Evolutionary conservation across 35 echinoderm and acorn worm species (phyloP), one percentile per base, ranked within the genome.

Genomic region (Chiridota heheva): DNA sequence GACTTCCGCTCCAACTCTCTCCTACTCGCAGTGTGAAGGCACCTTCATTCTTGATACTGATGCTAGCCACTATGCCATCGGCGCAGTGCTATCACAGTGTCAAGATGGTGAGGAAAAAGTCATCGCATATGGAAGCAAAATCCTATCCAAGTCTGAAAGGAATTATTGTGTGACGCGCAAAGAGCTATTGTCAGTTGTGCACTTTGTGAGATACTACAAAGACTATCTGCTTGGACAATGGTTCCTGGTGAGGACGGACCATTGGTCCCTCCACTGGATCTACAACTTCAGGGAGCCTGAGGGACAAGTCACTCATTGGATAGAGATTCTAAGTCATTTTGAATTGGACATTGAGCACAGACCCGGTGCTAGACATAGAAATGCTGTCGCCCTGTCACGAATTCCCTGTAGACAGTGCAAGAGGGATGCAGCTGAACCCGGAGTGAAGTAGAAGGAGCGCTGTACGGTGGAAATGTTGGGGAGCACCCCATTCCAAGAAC

Each of bases 31-130:
- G 2, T n/a, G 27, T 2, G 20, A 88, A 2, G 63, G 65, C 8
- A 56, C 49, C 13, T 89, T 78, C 36, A 84, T 95, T 39, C 34
- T 95, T 2, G 85, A 95, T 43, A 89, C 91, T 0, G 91, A 95
- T 81, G 86, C 91, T 27, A 83, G 69, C 0, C 49, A 87, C 18
- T 56, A 17, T 18, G 91, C 46, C 20, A 89, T 87, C 12, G 90
- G 90, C 4, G 76, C 74, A 1, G 60, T 68, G 2, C 39, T 93
- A 29, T 84, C 85, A 7, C 79, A 93, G 39, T 7, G 76, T 1
- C 85, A 93, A 32, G 1, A 43, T 12, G 46, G 73, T 16, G 73
- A 82, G 56, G 90, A 93, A 59, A n/a, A 73, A 46, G 76, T 70
- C 16, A 69, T 93, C 30, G 70, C 90, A 0, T 80, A 62, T 40